Percentiles rank a stretch among this genome's conserved stretches.
phyloP scores from a whole-genome alignment of 2,888 invertebrate genomes.

The Oxyteleia sp. region DNA sequence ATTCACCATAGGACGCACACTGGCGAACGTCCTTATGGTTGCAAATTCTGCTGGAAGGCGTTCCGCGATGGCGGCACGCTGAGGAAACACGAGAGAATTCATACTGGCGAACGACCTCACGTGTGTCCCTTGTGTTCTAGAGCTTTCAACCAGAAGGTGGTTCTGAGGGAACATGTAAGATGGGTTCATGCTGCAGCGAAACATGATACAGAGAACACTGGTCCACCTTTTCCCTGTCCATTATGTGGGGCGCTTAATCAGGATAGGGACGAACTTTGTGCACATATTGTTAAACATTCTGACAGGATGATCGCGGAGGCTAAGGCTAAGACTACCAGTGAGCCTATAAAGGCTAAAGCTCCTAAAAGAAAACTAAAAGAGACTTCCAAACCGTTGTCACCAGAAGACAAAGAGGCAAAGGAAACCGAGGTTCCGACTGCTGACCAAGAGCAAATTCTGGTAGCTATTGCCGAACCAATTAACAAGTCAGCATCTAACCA shows the following conservation, averaged over 20 bases:
- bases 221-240: conserved; percentile 87
- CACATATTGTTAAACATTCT: conserved; percentile 89
- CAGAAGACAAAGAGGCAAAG: conserved; percentile 45
- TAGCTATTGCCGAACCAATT: conserved; percentile 34
- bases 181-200: conserved; percentile 88
- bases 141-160: conserved; percentile 89
- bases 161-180: conserved; percentile 88
- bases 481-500: conserved; percentile 61
- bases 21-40: conserved; percentile 89
- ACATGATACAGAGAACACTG: conserved; percentile 83
- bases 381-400: not conserved
- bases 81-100: conserved; percentile 88
- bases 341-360: conserved; percentile 76
- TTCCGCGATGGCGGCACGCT: conserved; percentile 89
- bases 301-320: conserved; percentile 88
- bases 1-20: conserved; percentile 89
- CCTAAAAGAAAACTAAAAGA: conserved; percentile 76
- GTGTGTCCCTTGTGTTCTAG: conserved; percentile 88
- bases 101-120: conserved; percentile 89
- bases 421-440: conserved; percentile 76
- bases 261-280: conserved; percentile 88
- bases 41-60: conserved; percentile 88
- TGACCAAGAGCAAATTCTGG: conserved; percentile 68
- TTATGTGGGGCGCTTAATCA: conserved; percentile 87
- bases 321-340: conserved; percentile 84